Base-by-base conservation (phyloP, 2,797 vertebrate genomes). In the Parotocinclus haroldoi region DNA sequence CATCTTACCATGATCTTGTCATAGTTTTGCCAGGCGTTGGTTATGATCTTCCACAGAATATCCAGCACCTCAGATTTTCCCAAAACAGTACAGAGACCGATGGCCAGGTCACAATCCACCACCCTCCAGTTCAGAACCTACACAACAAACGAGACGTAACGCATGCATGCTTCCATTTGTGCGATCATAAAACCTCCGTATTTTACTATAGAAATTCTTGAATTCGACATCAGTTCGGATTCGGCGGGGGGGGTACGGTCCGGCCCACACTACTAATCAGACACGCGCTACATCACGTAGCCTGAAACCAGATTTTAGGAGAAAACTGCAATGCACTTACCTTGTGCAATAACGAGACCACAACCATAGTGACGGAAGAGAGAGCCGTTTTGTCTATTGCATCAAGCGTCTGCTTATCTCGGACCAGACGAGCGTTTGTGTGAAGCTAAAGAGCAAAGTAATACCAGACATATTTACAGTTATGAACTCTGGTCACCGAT, bases 1-100 rank as follows among this genome's bases (percentile, higher is more conserved):
- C n/a, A n/a, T 18, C 71, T 55, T 89, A 99, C 96, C 95, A 92
- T 72, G 70, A 96, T 87, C 83, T 96, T 98, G 76, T 90, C 90
- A 69, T 98, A 99, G 77, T 98, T 99, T 76, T 98, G 93, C 92
- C 94, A 94, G 0, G 93, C 91, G 64, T 91, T 92, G 80, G 92
- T 90, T 49, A 97, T 91, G 68, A 96, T 87, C 70, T 94, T 93
- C 97, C 97, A 98, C 42, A 99, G 86, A 61, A 92, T 92, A 77
- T 88, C 89, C 78, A 94, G 89, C 57, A 93, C 89, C 0, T 92
- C 87, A 37, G 88, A 79, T 80, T 91, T 92, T 36, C 92, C 86
- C 64, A 98, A 81, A 49, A 99, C 75, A 0, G 90, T 93, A 76
- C 94, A 97, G 38, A 98, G 95, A 9, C 92, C 96, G 54, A 98